These are phyloP conservation scores for Epizoanthus illoricatus DNA, from an alignment of 92 coral and sea anemone genomes.

Conservation along the genomic window DNA sequence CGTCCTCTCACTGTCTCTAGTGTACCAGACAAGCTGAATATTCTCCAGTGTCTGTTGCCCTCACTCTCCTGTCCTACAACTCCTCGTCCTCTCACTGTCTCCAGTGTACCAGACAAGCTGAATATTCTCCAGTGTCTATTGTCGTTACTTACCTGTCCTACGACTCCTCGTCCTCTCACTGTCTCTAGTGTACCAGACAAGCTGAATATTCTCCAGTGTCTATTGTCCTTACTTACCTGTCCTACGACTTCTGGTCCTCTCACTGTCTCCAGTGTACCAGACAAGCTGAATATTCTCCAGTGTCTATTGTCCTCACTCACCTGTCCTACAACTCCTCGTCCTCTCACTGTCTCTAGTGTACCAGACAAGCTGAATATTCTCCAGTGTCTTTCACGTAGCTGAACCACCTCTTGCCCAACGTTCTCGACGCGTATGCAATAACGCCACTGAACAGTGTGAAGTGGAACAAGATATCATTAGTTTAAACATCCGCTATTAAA, in stretches of 20 bases:
- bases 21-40: constrained; percentile 72
- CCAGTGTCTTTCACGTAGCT: constrained; percentile 97
- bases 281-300: constrained; percentile 90
- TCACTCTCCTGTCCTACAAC: constrained; percentile 58
- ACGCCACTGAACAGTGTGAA: constrained; percentile 75
- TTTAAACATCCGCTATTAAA: too few species aligned
- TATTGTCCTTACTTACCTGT: constrained; percentile 64
- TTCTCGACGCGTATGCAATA: constrained; percentile 95
- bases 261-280: constrained; percentile 83
- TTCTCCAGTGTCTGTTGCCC: constrained; percentile 80
- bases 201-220: constrained; percentile 95
- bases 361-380: constrained; percentile 97
- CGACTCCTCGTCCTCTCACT: constrained; percentile 91
- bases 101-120: too few species aligned
- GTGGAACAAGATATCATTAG: background rate
- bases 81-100: constrained; percentile 1
- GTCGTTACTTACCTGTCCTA: constrained; percentile 73
- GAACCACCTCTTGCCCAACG: constrained; percentile 82
- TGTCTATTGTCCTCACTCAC: constrained; percentile 58
- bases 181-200: constrained; percentile 92
- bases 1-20: constrained; percentile 78
- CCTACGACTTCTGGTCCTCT: constrained; percentile 91
- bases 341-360: constrained; percentile 94
- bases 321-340: constrained; percentile 99
- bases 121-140: too few species aligned